Evolutionary conservation across 1,140 invertebrate genomes (phyloP).

Genomic region (Hypothenemus hampei): DNA sequence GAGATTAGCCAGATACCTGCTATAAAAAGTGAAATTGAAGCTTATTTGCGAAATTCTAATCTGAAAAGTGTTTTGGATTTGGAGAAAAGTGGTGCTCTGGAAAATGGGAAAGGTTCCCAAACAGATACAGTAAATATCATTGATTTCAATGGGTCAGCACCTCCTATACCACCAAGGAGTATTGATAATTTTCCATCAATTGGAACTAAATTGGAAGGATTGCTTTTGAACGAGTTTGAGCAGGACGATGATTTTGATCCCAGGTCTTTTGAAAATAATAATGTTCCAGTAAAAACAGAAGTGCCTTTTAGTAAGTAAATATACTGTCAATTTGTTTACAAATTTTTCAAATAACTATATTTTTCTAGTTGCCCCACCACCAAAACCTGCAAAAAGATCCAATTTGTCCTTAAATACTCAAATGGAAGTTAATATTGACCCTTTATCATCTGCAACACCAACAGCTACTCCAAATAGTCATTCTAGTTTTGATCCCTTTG

Average conservation of each 20-base stretch:
- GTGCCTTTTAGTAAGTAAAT: constrained; percentile 58
- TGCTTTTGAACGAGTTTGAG: constrained; percentile 77
- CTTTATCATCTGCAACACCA: constrained; percentile 24
- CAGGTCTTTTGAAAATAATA: constrained; percentile 41
- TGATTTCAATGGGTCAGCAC: constrained; percentile 41
- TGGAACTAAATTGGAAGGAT: constrained; percentile 74
- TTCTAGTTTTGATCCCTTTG: constrained; percentile 59
- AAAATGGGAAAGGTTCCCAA: constrained; percentile 16
- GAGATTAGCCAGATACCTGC: constrained; percentile 50
- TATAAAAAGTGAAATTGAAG: constrained; percentile 40
- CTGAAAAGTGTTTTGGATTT: constrained; percentile 42
- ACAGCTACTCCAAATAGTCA: constrained; percentile 31
- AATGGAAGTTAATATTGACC: constrained; percentile 48
- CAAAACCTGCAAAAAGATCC: constrained; percentile 63
- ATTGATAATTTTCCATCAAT: constrained; percentile 61
- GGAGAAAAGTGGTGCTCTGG: not conserved
- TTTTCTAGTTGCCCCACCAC: constrained; percentile 68
- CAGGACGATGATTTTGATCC: constrained; percentile 55
- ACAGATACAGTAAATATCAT: constrained; percentile 15
- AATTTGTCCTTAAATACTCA: constrained; percentile 46
- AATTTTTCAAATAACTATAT: constrained; percentile 9
- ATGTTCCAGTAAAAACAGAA: constrained; percentile 31
- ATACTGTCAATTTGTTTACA: not conserved
- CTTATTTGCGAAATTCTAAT: constrained; percentile 41
- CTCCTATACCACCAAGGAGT: constrained; percentile 62